Conservation (phyloP, 2,113 vertebrate species). For the Pomatostomus ruficeps region DNA sequence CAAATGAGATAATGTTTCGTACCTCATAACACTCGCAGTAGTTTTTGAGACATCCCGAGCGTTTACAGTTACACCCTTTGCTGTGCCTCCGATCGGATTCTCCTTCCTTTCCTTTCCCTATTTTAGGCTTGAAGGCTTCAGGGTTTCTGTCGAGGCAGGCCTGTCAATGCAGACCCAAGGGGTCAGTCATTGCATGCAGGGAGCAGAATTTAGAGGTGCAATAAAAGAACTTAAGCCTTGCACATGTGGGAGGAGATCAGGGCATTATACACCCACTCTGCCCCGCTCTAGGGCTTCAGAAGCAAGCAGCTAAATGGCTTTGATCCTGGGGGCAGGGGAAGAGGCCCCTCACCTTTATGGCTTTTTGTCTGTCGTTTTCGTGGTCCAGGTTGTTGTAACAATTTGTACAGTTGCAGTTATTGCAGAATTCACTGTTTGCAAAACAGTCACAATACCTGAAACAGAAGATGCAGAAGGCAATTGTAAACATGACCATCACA, state of each 20-base stretch:
- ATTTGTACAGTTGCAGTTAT: constrained; percentile 98
- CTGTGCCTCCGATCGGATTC: constrained; percentile 95
- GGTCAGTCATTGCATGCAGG: background rate
- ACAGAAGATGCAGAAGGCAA: constrained; percentile 14
- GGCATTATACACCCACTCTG: background rate
- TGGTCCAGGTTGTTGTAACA: constrained; percentile 98
- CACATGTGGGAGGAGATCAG: background rate
- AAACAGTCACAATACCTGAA: constrained; percentile 97
- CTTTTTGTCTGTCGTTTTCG: constrained; percentile 94
- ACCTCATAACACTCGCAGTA: constrained; percentile 99
- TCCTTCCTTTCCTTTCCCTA: constrained; percentile 96
- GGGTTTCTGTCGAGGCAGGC: constrained; percentile 97
- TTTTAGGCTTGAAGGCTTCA: constrained; percentile 98
- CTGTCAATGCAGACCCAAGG: constrained; percentile 69
- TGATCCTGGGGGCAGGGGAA: background rate
- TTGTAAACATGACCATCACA: background rate
- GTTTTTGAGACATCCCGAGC: constrained; percentile 96
- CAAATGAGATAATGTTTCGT: background rate
- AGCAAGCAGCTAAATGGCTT: background rate
- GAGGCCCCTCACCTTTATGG: constrained; percentile 88
- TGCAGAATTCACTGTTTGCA: constrained; percentile 98
- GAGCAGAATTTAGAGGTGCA: background rate
- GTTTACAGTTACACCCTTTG: constrained; percentile 97
- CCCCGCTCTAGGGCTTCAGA: background rate
- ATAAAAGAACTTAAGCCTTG: background rate